Evolutionary conservation across 2,888 invertebrate genomes (phyloP), one percentile per base, ranked within the genome.

Genomic region (Nomada fucata): DNA sequence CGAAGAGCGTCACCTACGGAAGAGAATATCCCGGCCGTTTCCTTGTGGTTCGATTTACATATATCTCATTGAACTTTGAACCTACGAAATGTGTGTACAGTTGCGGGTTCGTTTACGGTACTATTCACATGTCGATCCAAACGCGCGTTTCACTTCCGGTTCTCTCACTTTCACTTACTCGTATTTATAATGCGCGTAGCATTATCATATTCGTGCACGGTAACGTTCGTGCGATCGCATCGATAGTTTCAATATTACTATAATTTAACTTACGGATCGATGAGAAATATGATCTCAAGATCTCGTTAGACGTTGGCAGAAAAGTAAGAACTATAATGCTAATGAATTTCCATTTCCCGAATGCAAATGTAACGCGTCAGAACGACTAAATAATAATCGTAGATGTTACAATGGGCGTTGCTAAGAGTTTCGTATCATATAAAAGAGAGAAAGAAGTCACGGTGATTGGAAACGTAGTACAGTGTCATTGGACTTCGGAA

Each of bases 401-500:
- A 36, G 20, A 29, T 15, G 18, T 50, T 42, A 36, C 42, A 63
- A n/a, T 42, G 63, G 10, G 13, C 44, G 53, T 71, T 47, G 47
- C 53, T 65, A 78, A 64, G 73, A 73, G 50, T 68, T 67, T 79
- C 67, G 55, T 44, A 52, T 59, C 23, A 61, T 18, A 44, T 68
- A 63, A 73, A 68, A 73, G 61, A 57, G 55, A 53, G 42, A 78
- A 72, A 42, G 72, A 80, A 73, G 79, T 79, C 73, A 79, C 57
- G 52, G 55, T 63, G 79, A 63, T 53, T 73, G 63, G 61, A 47
- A 80, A 73, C 67, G 67, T 50, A 55, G 36, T 36, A 29, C 29
- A 36, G 79, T 80, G 79, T 79, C 79, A 79, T 73, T 80, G 80
- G 73, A 79, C 79, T 73, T 80, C 63, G 63, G 79, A 80, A 80